Base-by-base conservation (phyloP, 2,888 invertebrate genomes). In the Oxytorus armatus region DNA sequence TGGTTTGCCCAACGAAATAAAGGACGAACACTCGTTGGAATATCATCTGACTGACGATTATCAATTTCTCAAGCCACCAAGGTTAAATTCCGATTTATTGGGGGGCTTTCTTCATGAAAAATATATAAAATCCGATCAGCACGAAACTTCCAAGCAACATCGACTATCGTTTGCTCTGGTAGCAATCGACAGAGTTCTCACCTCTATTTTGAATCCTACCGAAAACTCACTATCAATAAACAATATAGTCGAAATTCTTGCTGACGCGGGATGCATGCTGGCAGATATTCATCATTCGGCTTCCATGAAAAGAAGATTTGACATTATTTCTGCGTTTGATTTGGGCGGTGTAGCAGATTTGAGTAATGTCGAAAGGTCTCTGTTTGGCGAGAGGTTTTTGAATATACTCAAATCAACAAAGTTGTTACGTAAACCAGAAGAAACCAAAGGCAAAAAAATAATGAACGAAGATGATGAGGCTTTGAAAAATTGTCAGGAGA, bases 151-250 rank as follows among this genome's bases (percentile, higher is more conserved):
- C 0, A 4, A 18, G 0, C 68, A 68, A 25, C 23, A 36, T 10
- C 51, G 21, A 3, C 0, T 68, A 1, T 18, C 53, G 1, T 23
- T 14, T 1, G 53, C 39, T 0, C 0, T 68, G 0, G 16, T 68
- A 0, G 68, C 39, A 3, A 42, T 68, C 4, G 68, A 39, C 2
- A 68, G 39, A 25, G 8, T 25, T 5, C 39, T 68, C 14, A 11
- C 1, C 2, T 1, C 16, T 4, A 18, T 33, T 49, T 14, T 65
- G 7, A 18, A 7, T 25, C 5, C 4, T 0, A 10, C 49, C 0
- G 18, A 49, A 1, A 47, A 65, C 8, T 47, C 47, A 1, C 5
- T n/a, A 36, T 8, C 21, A 0, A 44, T 44, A 0, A 8, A n/a
- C 18, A 8, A 61, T 10, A 44, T 8, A 0, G 10, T 57, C 3